Evolutionary conservation across 2,888 invertebrate species (phyloP).

Genomic region (Conistra vaccinii): DNA sequence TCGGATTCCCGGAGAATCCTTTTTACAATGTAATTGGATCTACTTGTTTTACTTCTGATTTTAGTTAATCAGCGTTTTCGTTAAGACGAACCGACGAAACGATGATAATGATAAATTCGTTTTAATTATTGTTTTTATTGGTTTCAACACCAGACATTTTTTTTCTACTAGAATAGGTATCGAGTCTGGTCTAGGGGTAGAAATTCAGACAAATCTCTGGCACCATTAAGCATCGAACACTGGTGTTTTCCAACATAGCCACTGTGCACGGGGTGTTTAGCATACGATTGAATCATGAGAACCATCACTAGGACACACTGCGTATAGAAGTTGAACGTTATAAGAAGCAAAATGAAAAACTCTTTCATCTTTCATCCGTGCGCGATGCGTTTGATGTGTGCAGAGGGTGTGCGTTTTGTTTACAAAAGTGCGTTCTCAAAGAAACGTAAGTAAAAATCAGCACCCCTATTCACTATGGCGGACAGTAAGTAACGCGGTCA

Average conservation of each 20-base stretch:
- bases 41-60: conserved; percentile 41
- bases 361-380: background rate
- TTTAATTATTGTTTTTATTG: background rate
- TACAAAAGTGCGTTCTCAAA: conserved; percentile 1
- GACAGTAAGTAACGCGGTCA: background rate
- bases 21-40: conserved; percentile 47
- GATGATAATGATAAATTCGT: background rate
- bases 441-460: background rate
- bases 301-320: background rate
- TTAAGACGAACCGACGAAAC: background rate
- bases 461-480: background rate
- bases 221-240: too few relatives aligned
- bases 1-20: conserved; percentile 44
- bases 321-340: background rate
- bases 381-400: conserved; percentile 5
- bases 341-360: background rate
- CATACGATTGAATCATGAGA: background rate
- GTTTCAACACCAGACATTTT: too few relatives aligned
- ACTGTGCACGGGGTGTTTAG: background rate
- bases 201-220: background rate
- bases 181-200: background rate
- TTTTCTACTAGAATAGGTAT: background rate
- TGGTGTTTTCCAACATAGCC: background rate
- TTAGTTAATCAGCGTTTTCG: conserved; percentile 26
- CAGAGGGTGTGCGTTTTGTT: background rate